phyloP scores from a whole-genome alignment of 2,797 vertebrate genomes.

The Hipposideros larvatus region DNA sequence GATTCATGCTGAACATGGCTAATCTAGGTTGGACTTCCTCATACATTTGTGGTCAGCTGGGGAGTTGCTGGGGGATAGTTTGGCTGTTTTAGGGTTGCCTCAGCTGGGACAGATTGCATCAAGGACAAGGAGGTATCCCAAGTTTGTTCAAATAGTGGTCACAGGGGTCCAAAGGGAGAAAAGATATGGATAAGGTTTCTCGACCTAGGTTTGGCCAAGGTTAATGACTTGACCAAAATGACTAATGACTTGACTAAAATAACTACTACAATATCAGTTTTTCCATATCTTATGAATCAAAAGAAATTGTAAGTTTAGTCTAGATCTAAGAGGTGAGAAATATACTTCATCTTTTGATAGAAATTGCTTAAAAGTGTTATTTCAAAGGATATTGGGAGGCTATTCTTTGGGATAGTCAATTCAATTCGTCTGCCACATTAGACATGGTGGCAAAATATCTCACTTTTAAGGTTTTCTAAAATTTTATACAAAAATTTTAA shows the following conservation, averaged over 20 bases:
- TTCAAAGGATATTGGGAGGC: background rate
- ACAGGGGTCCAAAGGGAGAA: background rate
- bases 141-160: background rate
- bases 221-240: background rate
- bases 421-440: background rate
- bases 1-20: background rate
- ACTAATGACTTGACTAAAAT: background rate
- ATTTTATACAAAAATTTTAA: background rate
- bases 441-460: background rate
- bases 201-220: background rate
- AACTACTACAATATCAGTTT: background rate
- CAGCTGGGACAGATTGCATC: background rate
- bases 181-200: background rate
- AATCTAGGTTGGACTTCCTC: background rate
- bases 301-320: background rate
- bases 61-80: rapidly evolving
- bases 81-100: background rate
- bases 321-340: background rate
- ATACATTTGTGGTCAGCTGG: background rate
- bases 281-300: background rate
- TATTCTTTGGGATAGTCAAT: background rate
- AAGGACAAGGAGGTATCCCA: background rate
- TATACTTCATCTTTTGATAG: background rate
- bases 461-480: background rate
- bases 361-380: background rate